Percentiles rank a stretch among this genome's conserved stretches.
Conservation (phyloP, 2,888 invertebrate genomes). For the Agapostemon virescens region DNA sequence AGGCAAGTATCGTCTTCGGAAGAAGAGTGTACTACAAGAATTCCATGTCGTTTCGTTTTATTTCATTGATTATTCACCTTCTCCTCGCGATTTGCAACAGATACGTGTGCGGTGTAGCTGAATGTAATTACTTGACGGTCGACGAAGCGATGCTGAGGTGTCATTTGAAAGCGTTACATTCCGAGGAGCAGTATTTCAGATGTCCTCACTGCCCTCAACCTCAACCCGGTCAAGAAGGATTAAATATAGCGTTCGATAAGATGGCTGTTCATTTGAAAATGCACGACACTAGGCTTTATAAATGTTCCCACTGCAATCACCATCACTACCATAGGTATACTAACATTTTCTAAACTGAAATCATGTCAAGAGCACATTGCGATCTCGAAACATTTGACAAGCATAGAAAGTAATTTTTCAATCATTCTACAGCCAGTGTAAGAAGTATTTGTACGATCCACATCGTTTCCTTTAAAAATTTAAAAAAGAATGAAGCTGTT, state of each 20-base stretch:
- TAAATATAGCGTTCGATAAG: constrained; percentile 83
- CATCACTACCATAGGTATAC: constrained; percentile 83
- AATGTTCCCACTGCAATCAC: constrained; percentile 86
- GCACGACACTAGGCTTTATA: constrained; percentile 88
- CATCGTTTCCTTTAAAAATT: too few relatives aligned
- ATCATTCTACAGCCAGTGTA: too few relatives aligned
- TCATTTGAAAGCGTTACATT: constrained; percentile 88
- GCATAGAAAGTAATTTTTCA: neutral
- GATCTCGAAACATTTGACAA: constrained; percentile 26
- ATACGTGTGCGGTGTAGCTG: constrained; percentile 87
- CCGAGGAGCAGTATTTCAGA: constrained; percentile 83
- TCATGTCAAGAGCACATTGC: neutral
- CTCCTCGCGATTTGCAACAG: constrained; percentile 76
- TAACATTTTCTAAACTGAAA: constrained; percentile 7
- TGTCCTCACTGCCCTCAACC: constrained; percentile 88
- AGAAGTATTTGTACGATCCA: too few relatives aligned
- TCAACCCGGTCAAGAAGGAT: constrained; percentile 81
- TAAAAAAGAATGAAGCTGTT: too few relatives aligned
- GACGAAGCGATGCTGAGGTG: constrained; percentile 87
- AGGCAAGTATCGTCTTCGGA: constrained; percentile 65
- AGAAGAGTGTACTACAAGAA: neutral
- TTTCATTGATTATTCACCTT: constrained; percentile 68
- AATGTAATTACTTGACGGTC: constrained; percentile 87
- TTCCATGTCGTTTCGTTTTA: neutral
- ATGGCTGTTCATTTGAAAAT: constrained; percentile 88